Base-by-base conservation (phyloP, 2,113 vertebrate genomes). In the Ciconia maguari region DNA sequence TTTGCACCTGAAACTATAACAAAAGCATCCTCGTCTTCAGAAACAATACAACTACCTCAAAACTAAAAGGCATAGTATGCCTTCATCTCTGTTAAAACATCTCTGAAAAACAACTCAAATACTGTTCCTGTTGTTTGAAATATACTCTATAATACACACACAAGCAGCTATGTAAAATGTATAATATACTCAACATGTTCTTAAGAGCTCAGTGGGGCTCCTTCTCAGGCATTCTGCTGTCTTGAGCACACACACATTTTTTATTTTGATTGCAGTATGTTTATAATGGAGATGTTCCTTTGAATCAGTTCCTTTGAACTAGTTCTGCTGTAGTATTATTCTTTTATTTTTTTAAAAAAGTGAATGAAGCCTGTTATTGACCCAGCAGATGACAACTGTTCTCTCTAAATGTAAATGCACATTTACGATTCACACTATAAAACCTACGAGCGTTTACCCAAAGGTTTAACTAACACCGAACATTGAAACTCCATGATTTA, bases 121-220 rank as follows among this genome's bases (percentile, higher is more conserved):
- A 10, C 20, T 42, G 26, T 26, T 71, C 34, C 65, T 36, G 16
- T 26, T 61, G 41, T 38, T 52, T 9, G 2, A 69, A 70, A 70
- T 11, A 24, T 1, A 19, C 32, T 44, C 27, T 21, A 1, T 11
- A 51, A 20, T 18, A 34, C 69, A 49, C 34, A 70, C 8, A 38
- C 8, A 16, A 25, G 34, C 48, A 83, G 38, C 42, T 41, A 4
- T 14, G 7, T 17, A 42, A 94, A 89, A 61, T 3, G 15, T 5
- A 2, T 10, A 51, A 48, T 6, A 74, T 12, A 30, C 49, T 74
- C 58, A 13, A 7, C 0, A 0, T 16, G 60, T 26, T 60, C 88
- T 90, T 8, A 42, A 34, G 24, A 88, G n/a, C 64, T 74, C 6
- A 0, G 68, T 1, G 65, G 54, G 83, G 64, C 2, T 95, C 79